phyloP scores from a whole-genome alignment of 2,888 invertebrate genomes.

The Polietes domitor region DNA sequence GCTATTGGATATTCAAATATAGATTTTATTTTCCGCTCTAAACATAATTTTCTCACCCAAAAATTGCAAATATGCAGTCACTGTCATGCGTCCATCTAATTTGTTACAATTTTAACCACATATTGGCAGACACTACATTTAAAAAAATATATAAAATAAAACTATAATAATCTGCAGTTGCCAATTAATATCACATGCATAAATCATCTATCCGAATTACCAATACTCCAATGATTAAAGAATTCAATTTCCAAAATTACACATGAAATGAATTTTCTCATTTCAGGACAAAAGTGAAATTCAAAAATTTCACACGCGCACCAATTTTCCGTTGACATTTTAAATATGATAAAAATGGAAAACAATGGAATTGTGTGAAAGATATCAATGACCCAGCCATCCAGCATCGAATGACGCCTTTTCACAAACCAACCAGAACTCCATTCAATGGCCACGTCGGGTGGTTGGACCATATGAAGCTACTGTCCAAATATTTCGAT shows the following conservation, averaged over 20 bases:
- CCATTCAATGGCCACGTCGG: background rate
- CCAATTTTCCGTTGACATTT: conserved; percentile 58
- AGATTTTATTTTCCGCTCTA: no score
- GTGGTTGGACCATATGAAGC: background rate
- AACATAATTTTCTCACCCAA: no score
- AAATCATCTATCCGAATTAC: background rate
- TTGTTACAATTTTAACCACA: no score
- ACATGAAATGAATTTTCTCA: background rate
- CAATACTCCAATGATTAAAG: background rate
- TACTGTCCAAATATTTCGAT: background rate
- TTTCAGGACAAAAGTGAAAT: background rate
- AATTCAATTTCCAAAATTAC: background rate
- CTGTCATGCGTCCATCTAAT: no score
- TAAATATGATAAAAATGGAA: conserved; percentile 49
- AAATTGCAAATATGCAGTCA: no score
- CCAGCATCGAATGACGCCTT: conserved; percentile 23
- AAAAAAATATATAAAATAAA: no score
- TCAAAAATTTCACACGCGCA: conserved; percentile 45
- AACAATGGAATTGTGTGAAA: conserved; percentile 65
- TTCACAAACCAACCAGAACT: background rate
- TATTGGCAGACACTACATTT: no score
- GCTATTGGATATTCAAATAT: no score
- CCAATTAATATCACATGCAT: background rate
- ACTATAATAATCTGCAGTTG: no score
- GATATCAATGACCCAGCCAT: conserved; percentile 60